Evolutionary conservation across 1,140 invertebrate species (phyloP).

Genomic region (Aradophagus sp.): DNA sequence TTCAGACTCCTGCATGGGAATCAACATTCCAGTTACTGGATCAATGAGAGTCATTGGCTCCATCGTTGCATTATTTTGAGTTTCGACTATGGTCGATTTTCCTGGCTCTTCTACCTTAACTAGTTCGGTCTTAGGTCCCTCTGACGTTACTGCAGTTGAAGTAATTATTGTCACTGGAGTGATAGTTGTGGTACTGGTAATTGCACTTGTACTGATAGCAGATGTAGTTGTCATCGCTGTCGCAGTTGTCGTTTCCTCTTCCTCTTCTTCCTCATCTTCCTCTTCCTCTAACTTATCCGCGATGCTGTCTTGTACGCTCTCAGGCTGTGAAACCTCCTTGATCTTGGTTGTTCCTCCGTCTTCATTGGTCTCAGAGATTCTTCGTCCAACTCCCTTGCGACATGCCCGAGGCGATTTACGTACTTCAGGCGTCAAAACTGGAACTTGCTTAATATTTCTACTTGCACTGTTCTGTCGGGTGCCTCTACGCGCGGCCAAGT

Average conservation of each 20-base stretch:
- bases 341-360: conserved; percentile 78
- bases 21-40: conserved; percentile 84
- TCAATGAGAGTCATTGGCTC: conserved; percentile 82
- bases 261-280: conserved; percentile 46
- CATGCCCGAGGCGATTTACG: conserved; percentile 79
- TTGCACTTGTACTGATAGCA: no score
- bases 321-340: conserved; percentile 60
- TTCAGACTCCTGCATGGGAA: conserved; percentile 82
- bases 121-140: no score
- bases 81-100: not conserved
- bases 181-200: no score
- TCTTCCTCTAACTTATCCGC: conserved; percentile 38
- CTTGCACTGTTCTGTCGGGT: conserved; percentile 66
- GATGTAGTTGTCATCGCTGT: no score
- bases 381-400: conserved; percentile 77
- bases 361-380: conserved; percentile 79
- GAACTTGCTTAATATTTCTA: conserved; percentile 50
- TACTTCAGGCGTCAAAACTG: conserved; percentile 69
- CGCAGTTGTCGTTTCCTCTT: no score
- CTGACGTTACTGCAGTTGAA: no score
- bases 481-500: conserved; percentile 61
- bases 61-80: not conserved
- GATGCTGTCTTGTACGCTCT: conserved; percentile 36
- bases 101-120: conserved; percentile 55
- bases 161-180: no score